Evolutionary conservation across 2,113 vertebrate species (phyloP).

Genomic region (Oceanites oceanicus): DNA sequence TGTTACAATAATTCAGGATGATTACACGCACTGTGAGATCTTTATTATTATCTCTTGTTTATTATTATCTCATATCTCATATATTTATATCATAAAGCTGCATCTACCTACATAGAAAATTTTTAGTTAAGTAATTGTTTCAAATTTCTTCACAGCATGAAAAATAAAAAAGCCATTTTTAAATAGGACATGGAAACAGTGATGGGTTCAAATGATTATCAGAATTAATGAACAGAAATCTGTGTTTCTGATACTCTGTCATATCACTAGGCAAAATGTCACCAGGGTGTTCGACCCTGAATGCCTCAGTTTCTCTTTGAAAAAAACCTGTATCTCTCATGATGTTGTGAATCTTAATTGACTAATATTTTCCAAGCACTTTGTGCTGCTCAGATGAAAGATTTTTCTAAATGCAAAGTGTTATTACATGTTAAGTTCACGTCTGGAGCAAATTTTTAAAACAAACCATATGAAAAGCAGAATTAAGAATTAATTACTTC

Average conservation of each 20-base stretch:
- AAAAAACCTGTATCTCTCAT: background rate
- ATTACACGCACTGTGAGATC: background rate
- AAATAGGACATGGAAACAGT: background rate
- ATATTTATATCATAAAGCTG: background rate
- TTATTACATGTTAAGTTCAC: slow-evolving; percentile 7
- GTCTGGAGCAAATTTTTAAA: slow-evolving; percentile 55
- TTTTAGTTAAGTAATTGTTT: background rate
- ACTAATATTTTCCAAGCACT: slow-evolving; percentile 5
- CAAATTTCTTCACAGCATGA: background rate
- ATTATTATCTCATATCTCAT: background rate
- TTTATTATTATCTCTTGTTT: background rate
- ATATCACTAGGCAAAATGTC: background rate
- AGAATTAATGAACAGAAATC: background rate
- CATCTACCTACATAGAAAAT: background rate
- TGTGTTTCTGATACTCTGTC: background rate
- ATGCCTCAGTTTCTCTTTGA: background rate
- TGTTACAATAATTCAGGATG: background rate
- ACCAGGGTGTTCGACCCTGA: background rate
- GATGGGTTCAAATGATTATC: background rate
- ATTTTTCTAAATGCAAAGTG: background rate
- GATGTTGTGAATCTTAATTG: background rate
- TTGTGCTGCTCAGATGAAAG: slow-evolving; percentile 37
- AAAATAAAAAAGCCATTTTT: background rate
- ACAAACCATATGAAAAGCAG: slow-evolving; percentile 49
- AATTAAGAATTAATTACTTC: slow-evolving; percentile 34